Evolutionary conservation across 2,797 vertebrate genomes (phyloP).

Genomic region (Rhincodon typus): DNA sequence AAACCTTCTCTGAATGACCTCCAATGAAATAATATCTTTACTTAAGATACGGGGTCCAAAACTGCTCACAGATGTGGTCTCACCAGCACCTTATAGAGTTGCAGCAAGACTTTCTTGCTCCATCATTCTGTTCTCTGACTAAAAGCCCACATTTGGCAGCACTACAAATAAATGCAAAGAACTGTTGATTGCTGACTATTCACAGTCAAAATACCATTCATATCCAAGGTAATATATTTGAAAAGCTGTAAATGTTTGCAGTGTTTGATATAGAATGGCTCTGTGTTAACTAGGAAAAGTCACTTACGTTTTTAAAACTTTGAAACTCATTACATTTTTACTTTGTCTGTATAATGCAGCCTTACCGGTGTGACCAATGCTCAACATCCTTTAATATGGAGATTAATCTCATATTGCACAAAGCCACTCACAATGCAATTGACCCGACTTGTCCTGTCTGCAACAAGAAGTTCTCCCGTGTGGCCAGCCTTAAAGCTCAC

Average conservation of each 20-base stretch:
- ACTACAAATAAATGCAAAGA: no score
- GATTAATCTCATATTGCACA: slow-evolving; percentile 92
- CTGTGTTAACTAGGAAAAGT: neutral
- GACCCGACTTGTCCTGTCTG: slow-evolving; percentile 88
- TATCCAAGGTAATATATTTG: neutral
- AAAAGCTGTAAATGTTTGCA: neutral
- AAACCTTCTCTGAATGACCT: no score
- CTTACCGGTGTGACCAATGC: slow-evolving; percentile 90
- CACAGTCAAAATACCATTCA: neutral
- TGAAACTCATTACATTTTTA: slow-evolving; percentile 34
- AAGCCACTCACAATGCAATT: slow-evolving; percentile 80
- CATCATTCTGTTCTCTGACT: no score
- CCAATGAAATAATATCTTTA: no score
- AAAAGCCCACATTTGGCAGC: no score
- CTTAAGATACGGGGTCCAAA: no score
- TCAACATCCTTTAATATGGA: slow-evolving; percentile 92
- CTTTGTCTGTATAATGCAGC: slow-evolving; percentile 61
- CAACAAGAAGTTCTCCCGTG: slow-evolving; percentile 88
- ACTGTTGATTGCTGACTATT: neutral
- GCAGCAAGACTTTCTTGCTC: no score
- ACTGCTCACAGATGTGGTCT: no score
- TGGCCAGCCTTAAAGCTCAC: slow-evolving; percentile 94
- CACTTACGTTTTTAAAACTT: neutral
- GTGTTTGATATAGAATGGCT: neutral
- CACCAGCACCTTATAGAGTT: no score